These are phyloP conservation scores for Lysandra bellargus DNA, from an alignment of 2,888 invertebrate species.

Conservation along the genomic window DNA sequence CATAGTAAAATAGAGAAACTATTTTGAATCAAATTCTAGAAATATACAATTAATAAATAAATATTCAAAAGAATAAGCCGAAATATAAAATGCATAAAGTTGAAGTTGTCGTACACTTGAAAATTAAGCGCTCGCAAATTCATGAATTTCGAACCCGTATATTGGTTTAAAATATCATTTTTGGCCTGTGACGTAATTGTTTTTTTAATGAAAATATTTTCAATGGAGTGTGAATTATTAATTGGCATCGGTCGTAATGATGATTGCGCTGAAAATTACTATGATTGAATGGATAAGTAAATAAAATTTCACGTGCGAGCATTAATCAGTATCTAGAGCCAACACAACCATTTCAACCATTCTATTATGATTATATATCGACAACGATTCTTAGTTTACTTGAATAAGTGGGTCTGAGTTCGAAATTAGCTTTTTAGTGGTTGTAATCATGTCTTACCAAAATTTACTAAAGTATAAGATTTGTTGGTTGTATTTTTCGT, in stretches of 20 bases:
- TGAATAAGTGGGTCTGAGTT: background rate
- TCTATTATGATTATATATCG: background rate
- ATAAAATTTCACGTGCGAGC: background rate
- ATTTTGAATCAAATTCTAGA: too few relatives aligned
- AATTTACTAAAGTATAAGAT: too few relatives aligned
- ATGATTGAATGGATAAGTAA: conserved; percentile 14
- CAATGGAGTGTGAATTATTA: conserved; percentile 4
- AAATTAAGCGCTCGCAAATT: conserved; percentile 32
- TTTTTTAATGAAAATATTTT: conserved; percentile 28
- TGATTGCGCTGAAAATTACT: background rate
- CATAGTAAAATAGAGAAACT: too few relatives aligned
- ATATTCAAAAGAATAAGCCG: background rate
- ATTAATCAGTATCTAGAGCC: background rate
- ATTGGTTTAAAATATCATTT: conserved; percentile 29
- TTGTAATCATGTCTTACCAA: too few relatives aligned
- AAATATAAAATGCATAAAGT: conserved; percentile 29
- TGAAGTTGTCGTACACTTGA: conserved; percentile 23
- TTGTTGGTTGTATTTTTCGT: too few relatives aligned
- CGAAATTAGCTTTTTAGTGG: background rate
- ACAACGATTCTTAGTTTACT: background rate
- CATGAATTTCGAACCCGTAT: conserved; percentile 25
- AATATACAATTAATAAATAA: too few relatives aligned
- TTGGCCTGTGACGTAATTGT: conserved; percentile 21
- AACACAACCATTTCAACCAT: background rate
- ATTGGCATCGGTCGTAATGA: conserved; percentile 20